Conservation (phyloP, 2,888 invertebrate species). For the Elysia crispata region DNA sequence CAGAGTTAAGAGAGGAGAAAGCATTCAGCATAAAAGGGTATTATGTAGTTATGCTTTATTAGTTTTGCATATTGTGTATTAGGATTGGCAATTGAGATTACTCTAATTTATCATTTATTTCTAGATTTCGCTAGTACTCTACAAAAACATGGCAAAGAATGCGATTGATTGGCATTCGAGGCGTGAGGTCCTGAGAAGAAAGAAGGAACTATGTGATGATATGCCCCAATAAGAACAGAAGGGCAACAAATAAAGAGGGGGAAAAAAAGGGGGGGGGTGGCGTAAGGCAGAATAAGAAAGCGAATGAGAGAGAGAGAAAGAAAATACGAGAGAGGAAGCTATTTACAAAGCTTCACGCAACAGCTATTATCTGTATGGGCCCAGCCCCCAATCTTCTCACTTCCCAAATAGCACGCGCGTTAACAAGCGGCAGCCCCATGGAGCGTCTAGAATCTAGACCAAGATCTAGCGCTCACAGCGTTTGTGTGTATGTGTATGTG, state of each 20-base stretch:
- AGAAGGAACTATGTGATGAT: background rate
- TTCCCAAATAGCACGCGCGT: constrained; percentile 48
- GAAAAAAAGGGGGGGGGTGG: background rate
- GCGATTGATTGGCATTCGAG: too few relatives aligned
- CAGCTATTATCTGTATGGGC: background rate
- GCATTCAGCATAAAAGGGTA: background rate
- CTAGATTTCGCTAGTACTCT: background rate
- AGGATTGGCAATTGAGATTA: too few relatives aligned
- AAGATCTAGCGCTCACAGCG: constrained; percentile 6
- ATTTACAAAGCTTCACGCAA: background rate
- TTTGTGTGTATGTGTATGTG: constrained; percentile 50
- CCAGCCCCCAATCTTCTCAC: constrained; percentile 10
- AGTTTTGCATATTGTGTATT: too few relatives aligned
- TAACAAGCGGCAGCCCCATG: constrained; percentile 55
- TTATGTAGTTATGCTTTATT: too few relatives aligned
- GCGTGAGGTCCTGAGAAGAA: background rate
- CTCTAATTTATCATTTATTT: background rate
- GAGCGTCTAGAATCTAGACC: background rate
- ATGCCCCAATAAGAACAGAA: background rate
- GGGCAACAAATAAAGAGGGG: background rate
- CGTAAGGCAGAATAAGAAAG: background rate
- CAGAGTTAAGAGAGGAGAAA: background rate
- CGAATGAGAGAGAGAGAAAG: constrained; percentile 2
- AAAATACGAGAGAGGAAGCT: background rate
- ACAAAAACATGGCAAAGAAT: background rate